Evolutionary conservation across 2,888 invertebrate genomes (phyloP), one percentile per base, ranked within the genome.

Genomic region (Oxystoma pomonae): DNA sequence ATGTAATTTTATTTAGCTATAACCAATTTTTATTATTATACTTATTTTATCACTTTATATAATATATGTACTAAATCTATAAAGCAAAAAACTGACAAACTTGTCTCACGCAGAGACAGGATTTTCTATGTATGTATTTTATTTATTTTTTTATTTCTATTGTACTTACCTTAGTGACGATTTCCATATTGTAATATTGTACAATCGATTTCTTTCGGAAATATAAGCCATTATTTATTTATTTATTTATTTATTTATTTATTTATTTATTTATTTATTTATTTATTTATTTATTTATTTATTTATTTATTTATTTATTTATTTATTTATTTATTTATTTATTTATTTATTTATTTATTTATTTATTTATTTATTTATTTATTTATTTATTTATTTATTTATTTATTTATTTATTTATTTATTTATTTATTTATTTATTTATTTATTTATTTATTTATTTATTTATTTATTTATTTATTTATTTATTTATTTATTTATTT

Each of bases 181-280:
- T n/a, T n/a, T n/a, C n/a, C n/a, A n/a, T n/a, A n/a, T n/a, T n/a
- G n/a, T n/a, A n/a, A n/a, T n/a, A n/a, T n/a, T n/a, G n/a, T n/a
- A n/a, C n/a, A n/a, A n/a, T n/a, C n/a, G n/a, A n/a, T n/a, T n/a
- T n/a, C n/a, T n/a, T n/a, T n/a, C n/a, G n/a, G n/a, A n/a, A n/a
- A n/a, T n/a, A n/a, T n/a, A n/a, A n/a, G n/a, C 19, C 50, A 50
- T 50, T 50, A 59, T 19, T 18, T 51, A 59, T 51, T 50, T 59
- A 52, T 51, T 20, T 60, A 55, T 60, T 52, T 60, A 55, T 60
- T 52, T 60, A 55, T 60, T 52, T 60, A 60, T 60, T 52, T 60
- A 60, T 60, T 52, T 60, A 60, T 60, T 52, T 60, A 60, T 60
- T 52, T 60, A 60, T 60, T 52, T 60, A 60, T 60, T 52, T 60